phyloP scores from a whole-genome alignment of 2,797 vertebrate species.

The Micropoecilia bifurca region DNA sequence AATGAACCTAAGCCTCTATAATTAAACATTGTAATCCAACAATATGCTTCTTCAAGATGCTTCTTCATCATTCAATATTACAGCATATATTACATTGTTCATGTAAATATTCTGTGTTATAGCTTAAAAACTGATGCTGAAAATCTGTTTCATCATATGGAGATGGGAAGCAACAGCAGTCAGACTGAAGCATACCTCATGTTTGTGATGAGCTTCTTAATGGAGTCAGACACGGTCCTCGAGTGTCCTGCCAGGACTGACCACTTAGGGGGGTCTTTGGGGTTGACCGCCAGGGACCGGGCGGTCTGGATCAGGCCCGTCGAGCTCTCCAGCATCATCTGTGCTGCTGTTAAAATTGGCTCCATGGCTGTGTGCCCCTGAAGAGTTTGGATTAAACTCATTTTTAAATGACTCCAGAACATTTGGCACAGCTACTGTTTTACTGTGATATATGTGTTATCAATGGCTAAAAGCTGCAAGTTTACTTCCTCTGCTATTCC shows the following conservation, averaged over 20 bases:
- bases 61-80: not conserved
- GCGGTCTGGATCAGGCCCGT: constrained; percentile 96
- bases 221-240: constrained; percentile 96
- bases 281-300: constrained; percentile 95
- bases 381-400: not conserved
- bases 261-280: constrained; percentile 97
- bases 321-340: constrained; percentile 95
- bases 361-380: constrained; percentile 96
- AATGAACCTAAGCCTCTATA: not conserved
- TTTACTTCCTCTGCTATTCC: not conserved
- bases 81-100: not conserved
- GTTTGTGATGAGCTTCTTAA: constrained; percentile 98
- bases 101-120: not conserved
- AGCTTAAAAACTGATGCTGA: not conserved
- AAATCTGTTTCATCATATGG: not conserved
- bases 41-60: not conserved
- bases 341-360: constrained; percentile 92
- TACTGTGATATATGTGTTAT: not conserved
- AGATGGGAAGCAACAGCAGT: not conserved
- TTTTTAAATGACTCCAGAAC: not conserved
- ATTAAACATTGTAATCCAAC: not conserved
- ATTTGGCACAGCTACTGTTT: not conserved
- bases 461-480: not conserved
- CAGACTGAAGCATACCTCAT: constrained; percentile 86
- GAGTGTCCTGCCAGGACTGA: constrained; percentile 95